These are phyloP conservation scores for Clarias fuscus DNA, from an alignment of 2,797 vertebrate species.

Conservation along the genomic window DNA sequence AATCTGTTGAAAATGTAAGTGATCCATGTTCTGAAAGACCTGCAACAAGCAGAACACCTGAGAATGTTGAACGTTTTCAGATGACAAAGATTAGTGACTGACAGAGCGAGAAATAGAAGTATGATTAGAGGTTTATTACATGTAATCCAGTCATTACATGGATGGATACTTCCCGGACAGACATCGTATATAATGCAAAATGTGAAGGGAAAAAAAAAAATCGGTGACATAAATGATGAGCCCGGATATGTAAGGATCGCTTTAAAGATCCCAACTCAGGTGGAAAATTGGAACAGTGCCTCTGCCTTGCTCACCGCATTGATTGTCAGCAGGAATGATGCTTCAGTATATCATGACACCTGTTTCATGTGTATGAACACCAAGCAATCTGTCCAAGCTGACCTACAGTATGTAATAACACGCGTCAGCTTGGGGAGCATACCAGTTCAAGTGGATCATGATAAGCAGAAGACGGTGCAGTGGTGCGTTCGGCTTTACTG, in stretches of 20 bases:
- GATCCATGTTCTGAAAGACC: too few species aligned
- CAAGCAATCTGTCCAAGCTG: neutral
- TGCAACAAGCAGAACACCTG: too few species aligned
- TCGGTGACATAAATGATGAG: neutral
- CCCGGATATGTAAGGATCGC: neutral
- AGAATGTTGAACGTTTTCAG: too few species aligned
- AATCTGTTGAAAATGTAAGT: too few species aligned
- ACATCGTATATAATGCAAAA: neutral
- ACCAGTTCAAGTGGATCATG: neutral
- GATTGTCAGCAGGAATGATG: too few species aligned
- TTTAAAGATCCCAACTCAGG: neutral
- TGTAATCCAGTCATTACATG: too few species aligned
- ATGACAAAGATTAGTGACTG: too few species aligned
- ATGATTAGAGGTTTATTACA: too few species aligned
- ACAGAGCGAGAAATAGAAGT: too few species aligned
- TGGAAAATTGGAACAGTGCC: neutral
- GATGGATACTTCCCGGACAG: too few species aligned
- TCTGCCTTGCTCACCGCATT: neutral
- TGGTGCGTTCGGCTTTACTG: neutral
- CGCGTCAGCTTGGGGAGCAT: neutral
- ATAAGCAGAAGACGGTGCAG: neutral
- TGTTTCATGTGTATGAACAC: neutral
- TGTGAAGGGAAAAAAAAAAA: neutral
- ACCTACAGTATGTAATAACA: neutral
- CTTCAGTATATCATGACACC: neutral